Base-by-base conservation (phyloP, 2,797 vertebrate species). In the Melanotaenia trifasciata region DNA sequence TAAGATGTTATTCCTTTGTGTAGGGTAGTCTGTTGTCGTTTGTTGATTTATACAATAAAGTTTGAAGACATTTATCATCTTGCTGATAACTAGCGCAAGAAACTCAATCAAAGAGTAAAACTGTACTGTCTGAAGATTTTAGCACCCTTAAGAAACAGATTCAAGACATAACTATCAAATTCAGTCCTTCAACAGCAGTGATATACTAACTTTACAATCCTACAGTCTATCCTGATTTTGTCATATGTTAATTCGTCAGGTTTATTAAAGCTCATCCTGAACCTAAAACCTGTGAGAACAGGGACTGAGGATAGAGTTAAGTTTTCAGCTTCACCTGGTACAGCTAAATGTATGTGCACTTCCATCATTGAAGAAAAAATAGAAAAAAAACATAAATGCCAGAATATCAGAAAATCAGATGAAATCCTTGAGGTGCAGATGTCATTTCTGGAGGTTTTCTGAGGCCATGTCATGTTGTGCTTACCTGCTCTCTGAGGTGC, bases 401-500 rank as follows among this genome's bases (percentile, higher is more conserved):
- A 51, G 35, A 11, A 68, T 56, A 64, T 40, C 1, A 16, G 38
- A 50, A 33, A 26, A 26, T 32, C 4, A 1, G 5, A 63, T 2
- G 5, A 16, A 14, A 56, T 57, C 11, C 45, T 30, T 11, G 3
- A 47, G 18, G 43, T 53, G 22, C 43, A 58, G 22, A 64, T n/a
- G 50, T 50, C 28, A 35, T 74, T 28, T 67, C 58, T 14, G 28
- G n/a, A 64, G 35, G 51, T 51, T 65, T 66, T 80, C 70, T 60
- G 72, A 78, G 70, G 70, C 64, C 64, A 32, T 14, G 33, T 78
- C 59, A 58, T 53, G 72, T 60, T 33, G 26, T 36, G 38, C 61
- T 24, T 28, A 67, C 60, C 59, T 71, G 45, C 47, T 72, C 64
- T 79, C 80, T 84, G 80, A 78, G 85, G 78, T 83, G 71, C 85